Percentiles rank a stretch among this genome's conserved stretches.
These are phyloP conservation scores for Protosalanx chinensis DNA, from an alignment of 2,797 vertebrate genomes.

Conservation along the genomic window DNA sequence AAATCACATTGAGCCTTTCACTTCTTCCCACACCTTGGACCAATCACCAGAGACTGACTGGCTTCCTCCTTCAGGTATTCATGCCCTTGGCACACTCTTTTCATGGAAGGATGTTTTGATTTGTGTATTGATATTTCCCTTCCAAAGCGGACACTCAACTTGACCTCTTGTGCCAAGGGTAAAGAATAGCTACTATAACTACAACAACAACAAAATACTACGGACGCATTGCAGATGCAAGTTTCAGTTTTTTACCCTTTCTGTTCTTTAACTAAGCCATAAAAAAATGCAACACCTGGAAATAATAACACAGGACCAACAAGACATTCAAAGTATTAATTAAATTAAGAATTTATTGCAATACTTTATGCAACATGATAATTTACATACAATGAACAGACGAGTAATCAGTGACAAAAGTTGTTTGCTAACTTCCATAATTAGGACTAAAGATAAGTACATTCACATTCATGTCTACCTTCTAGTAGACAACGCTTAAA, in stretches of 20 bases:
- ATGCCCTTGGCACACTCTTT: background rate
- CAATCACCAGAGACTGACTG: background rate
- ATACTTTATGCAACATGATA: constrained; percentile 31
- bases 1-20: constrained; percentile 19
- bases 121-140: constrained; percentile 41
- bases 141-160: constrained; percentile 34
- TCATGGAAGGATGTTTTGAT: constrained; percentile 28
- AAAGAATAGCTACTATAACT: constrained; percentile 1
- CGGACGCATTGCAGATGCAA: no score
- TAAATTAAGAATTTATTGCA: constrained; percentile 61
- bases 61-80: background rate
- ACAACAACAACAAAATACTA: background rate
- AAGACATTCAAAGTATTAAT: background rate
- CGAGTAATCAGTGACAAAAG: constrained; percentile 27
- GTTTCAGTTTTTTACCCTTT: no score
- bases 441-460: constrained; percentile 39
- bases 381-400: constrained; percentile 40
- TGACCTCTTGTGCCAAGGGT: constrained; percentile 23
- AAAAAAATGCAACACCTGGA: constrained; percentile 2
- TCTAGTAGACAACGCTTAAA: constrained; percentile 13
- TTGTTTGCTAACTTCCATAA: constrained; percentile 18
- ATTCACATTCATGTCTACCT: constrained; percentile 26
- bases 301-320: background rate
- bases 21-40: constrained; percentile 12
- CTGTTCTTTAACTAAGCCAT: no score